phyloP scores from a whole-genome alignment of 2,113 vertebrate genomes.

The Phalacrocorax aristotelis region DNA sequence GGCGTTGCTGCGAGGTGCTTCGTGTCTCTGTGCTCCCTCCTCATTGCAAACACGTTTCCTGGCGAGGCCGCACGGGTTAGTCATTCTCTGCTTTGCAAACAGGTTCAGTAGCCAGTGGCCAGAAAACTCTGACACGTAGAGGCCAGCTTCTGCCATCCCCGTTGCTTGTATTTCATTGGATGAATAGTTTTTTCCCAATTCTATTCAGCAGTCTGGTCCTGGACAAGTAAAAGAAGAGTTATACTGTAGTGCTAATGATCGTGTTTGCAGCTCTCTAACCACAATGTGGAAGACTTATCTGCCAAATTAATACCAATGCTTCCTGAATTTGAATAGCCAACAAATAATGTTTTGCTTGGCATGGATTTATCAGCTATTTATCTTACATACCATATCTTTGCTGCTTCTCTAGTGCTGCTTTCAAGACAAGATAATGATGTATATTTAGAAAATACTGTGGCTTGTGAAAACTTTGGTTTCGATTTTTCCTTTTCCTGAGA shows the following conservation, averaged over 20 bases:
- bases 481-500: neutral
- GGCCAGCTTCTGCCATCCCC: neutral
- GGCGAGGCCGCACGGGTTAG: neutral
- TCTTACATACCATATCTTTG: neutral
- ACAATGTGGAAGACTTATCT: neutral
- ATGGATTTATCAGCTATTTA: neutral
- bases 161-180: neutral
- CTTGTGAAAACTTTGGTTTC: neutral
- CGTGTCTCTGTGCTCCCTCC: neutral
- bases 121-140: neutral
- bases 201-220: neutral
- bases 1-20: neutral
- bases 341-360: neutral
- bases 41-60: neutral
- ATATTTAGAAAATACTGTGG: neutral
- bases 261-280: neutral
- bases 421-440: neutral
- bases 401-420: neutral
- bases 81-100: neutral
- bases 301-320: neutral
- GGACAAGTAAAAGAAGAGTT: neutral
- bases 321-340: neutral
- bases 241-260: neutral
- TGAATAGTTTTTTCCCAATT: neutral
- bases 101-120: neutral